These are phyloP conservation scores for Deroplatys truncata DNA, from an alignment of 2,888 invertebrate species.

Conservation along the genomic window DNA sequence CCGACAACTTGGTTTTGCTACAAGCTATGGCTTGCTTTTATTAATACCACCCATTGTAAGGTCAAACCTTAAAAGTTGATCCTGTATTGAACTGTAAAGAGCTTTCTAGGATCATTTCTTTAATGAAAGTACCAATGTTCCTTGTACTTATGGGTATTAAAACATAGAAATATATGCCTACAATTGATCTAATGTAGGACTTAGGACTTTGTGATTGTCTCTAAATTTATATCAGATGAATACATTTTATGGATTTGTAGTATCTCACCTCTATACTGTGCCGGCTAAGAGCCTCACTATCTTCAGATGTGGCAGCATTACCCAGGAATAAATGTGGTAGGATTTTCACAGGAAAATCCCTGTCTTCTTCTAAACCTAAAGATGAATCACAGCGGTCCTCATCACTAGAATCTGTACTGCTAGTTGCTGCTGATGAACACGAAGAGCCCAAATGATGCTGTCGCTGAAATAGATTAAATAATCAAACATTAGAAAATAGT, in stretches of 20 bases:
- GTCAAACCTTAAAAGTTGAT: no score
- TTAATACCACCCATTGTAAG: no score
- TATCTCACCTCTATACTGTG: slow-evolving; percentile 74
- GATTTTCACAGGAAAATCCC: slow-evolving; percentile 92
- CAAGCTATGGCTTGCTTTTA: no score
- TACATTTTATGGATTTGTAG: background rate
- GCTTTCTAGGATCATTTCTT: no score
- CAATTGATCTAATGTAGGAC: no score
- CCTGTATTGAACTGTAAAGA: no score
- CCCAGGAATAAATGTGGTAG: slow-evolving; percentile 90
- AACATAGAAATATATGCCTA: no score
- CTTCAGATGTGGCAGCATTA: slow-evolving; percentile 90
- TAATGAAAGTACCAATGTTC: no score
- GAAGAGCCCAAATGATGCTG: slow-evolving; percentile 31
- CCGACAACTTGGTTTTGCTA: no score
- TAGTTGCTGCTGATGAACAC: slow-evolving; percentile 44
- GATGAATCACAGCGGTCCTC: slow-evolving; percentile 50
- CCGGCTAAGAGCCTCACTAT: slow-evolving; percentile 81
- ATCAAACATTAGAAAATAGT: background rate
- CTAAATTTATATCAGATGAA: background rate
- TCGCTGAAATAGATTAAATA: slow-evolving; percentile 24
- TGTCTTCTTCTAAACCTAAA: slow-evolving; percentile 57
- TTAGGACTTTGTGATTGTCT: no score
- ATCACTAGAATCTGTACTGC: slow-evolving; percentile 47
- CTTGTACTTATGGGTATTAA: no score